Evolutionary conservation across 2,888 invertebrate genomes (phyloP).

Genomic region (Odontomyia ornata): DNA sequence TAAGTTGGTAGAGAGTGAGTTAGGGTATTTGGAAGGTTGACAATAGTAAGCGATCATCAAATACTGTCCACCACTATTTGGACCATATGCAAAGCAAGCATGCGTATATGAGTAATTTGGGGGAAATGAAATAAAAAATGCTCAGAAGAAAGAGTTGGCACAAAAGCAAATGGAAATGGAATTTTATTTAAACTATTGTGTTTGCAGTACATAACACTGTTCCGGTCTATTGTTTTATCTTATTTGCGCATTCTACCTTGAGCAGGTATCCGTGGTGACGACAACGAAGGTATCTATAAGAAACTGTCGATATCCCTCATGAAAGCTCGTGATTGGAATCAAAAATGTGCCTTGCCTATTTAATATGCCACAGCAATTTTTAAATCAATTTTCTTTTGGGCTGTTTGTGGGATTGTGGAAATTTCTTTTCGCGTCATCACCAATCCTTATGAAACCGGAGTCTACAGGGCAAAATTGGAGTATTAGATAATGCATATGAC

Average conservation of each 20-base stretch:
- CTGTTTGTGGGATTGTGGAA: background rate
- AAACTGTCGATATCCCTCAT: conserved; percentile 9
- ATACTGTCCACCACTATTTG: conserved; percentile 18
- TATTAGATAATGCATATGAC: no score
- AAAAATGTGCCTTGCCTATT: background rate
- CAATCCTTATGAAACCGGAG: background rate
- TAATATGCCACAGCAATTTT: background rate
- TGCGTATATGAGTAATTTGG: background rate
- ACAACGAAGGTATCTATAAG: background rate
- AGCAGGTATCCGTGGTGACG: background rate
- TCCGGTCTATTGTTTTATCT: conserved; percentile 39
- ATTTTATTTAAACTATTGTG: background rate
- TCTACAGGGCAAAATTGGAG: background rate
- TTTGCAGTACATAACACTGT: background rate
- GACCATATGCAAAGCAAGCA: background rate
- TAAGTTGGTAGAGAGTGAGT: background rate
- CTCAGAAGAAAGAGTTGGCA: background rate
- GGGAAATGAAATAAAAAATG: conserved; percentile 15
- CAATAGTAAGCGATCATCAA: conserved; percentile 28
- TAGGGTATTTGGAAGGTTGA: background rate
- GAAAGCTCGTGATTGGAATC: no score
- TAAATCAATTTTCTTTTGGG: background rate
- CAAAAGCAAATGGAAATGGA: conserved; percentile 10
- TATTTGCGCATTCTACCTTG: background rate
- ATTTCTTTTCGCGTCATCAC: background rate